Evolutionary conservation across 23 tunicate genomes (phyloP), one percentile per base, ranked within the genome.

Genomic region (Styela plicata): DNA sequence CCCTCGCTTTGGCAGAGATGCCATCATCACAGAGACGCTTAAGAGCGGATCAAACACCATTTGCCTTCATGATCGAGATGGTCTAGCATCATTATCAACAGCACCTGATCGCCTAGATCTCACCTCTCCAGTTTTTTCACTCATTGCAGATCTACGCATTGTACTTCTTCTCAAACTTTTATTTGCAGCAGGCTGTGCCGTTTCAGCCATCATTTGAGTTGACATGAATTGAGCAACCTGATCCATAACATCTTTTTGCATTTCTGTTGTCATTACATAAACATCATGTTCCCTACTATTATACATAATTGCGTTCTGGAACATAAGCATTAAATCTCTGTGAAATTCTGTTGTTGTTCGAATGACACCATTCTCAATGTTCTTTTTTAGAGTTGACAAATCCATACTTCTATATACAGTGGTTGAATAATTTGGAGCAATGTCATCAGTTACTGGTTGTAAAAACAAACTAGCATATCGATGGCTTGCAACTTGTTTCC

Each of bases 241-340:
- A 61, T 85, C 89, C 85, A 89, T 89, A 64, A 94, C 94, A 52
- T 94, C 98, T 53, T 86, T 83, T 83, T 94, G 94, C 98, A 94
- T 94, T 37, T 94, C 95, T 63, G 82, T 74, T 67, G 98, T 84
- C 98, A 89, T 88, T 86, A 83, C 85, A 69, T 89, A 94, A 31
- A 94, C 94, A 69, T 94, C 98, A 30, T 90, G 94, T 34, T 86
- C 90, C 21, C 82, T 70, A 52, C 80, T 89, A 86, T 94, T 94
- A 88, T 94, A 94, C 98, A 94, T 94, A 64, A 94, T 79, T 36
- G 98, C 98, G 34, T 94, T 94, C 74, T 94, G 95, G 67, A 94
- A 94, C 90, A 94, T 89, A 28, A 89, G 86, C 89, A 94, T 85
- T 18, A 94, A 78, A 66, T 94, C 98, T 16, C 98, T 83, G 23